Evolutionary conservation across 2,888 invertebrate genomes (phyloP), one percentile per base, ranked within the genome.

Genomic region (Flabesymbios commensalis): DNA sequence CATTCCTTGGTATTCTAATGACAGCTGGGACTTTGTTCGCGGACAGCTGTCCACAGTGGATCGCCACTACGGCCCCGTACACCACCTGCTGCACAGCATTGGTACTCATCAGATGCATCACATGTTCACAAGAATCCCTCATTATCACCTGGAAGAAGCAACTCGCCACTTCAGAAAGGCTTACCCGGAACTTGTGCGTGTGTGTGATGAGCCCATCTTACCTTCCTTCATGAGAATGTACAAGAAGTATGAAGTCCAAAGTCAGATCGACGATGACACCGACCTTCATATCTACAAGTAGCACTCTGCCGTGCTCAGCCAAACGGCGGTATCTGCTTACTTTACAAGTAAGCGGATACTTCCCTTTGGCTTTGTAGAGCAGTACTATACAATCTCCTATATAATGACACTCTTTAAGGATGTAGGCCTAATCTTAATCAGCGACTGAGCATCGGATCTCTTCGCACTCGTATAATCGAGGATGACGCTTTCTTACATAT

Each of bases 21-120:
- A 66, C 29, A 64, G 71, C 47, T 80, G 80, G 80, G 72, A 72
- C 59, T 75, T 75, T 60, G 79, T 80, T 24, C 70, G 74, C n/a
- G 80, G 80, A n/a, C 78, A 79, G 64, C 72, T 80, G 33, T 76
- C 76, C 47, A 75, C 78, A 2, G 70, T 80, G 2, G 80, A 80
- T 64, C 71, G 80, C n/a, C 55, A 76, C 61, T 80, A 80, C 63
- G 80, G 80, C 24, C 71, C 74, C 71, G 76, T 75, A 24, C 78
- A 80, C 64, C 61, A 70, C 57, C 57, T 76, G 54, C 78, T 77
- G 55, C 80, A 80, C 71, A 73, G 68, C 59, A 78, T 78, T 24
- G 78, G 78, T 29, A 65, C 65, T 2, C 70, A 70, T 65, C 79
- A 80, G 69, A 73, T 79, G 59, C 79, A 79, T 63, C 79, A 79